Conservation (phyloP, 2,888 invertebrate species). For the Calameuta filiformis region DNA sequence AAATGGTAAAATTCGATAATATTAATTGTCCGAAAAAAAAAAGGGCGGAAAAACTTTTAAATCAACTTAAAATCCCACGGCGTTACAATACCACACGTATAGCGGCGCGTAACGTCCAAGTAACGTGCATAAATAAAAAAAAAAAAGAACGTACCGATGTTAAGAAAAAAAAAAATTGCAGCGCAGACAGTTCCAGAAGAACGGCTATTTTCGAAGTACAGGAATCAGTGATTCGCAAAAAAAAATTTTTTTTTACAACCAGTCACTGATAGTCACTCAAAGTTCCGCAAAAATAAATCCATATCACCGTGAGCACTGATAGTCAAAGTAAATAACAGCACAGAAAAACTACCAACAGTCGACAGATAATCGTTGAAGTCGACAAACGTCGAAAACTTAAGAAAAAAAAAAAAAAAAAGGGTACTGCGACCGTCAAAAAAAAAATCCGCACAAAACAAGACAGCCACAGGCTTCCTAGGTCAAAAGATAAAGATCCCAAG, state of each 20-base stretch:
- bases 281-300: slow-evolving; percentile 8
- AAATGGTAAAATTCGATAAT: background rate
- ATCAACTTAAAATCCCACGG: too few species aligned
- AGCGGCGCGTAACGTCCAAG: too few species aligned
- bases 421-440: too few species aligned
- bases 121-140: background rate
- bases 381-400: background rate
- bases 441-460: background rate
- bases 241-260: background rate
- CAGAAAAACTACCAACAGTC: background rate
- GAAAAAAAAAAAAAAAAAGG: background rate
- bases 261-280: background rate
- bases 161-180: slow-evolving; percentile 8
- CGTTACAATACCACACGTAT: too few species aligned
- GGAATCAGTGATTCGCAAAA: too few species aligned
- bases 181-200: slow-evolving; percentile 13
- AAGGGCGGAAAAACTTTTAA: too few species aligned
- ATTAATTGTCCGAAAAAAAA: too few species aligned
- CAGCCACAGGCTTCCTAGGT: background rate
- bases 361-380: background rate
- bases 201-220: too few species aligned
- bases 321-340: background rate
- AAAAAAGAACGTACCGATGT: slow-evolving; percentile 4
- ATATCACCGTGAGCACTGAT: background rate
- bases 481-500: too few species aligned